phyloP scores from a whole-genome alignment of 2,113 vertebrate genomes.

The Pedionomus torquatus region DNA sequence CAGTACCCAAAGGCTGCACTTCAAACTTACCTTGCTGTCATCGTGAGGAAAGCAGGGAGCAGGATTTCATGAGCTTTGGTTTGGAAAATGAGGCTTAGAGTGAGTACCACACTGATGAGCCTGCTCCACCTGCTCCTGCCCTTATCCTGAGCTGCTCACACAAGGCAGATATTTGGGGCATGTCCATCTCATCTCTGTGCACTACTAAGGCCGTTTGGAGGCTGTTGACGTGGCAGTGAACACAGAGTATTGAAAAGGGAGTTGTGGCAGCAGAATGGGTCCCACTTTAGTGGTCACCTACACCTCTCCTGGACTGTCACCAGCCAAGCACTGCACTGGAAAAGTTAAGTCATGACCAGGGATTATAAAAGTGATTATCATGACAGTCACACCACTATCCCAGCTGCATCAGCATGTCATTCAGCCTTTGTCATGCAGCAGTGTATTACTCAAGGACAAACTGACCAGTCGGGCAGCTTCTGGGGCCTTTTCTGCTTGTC shows the following conservation, averaged over 20 bases:
- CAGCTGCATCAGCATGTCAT: background rate
- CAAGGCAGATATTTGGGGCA: background rate
- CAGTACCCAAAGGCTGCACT: background rate
- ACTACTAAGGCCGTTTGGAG: background rate
- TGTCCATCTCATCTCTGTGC: background rate
- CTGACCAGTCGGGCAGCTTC: background rate
- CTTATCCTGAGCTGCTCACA: background rate
- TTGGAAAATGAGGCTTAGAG: background rate
- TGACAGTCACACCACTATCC: background rate
- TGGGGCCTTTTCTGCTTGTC: background rate
- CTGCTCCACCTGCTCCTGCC: background rate
- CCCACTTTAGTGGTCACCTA: background rate
- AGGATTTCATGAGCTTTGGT: background rate
- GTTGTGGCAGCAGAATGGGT: background rate
- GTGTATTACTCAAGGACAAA: background rate
- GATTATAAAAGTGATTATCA: background rate
- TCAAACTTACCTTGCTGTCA: background rate
- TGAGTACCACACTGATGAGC: background rate
- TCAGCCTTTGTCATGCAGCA: background rate
- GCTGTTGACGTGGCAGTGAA: accelerated
- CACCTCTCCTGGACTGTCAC: background rate
- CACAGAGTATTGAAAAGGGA: background rate
- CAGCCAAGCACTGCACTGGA: background rate
- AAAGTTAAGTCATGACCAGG: background rate
- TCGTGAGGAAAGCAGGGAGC: background rate